Evolutionary conservation across 2,888 invertebrate genomes (phyloP), one percentile per base, ranked within the genome.

Genomic region (Tetragonula carbonaria): DNA sequence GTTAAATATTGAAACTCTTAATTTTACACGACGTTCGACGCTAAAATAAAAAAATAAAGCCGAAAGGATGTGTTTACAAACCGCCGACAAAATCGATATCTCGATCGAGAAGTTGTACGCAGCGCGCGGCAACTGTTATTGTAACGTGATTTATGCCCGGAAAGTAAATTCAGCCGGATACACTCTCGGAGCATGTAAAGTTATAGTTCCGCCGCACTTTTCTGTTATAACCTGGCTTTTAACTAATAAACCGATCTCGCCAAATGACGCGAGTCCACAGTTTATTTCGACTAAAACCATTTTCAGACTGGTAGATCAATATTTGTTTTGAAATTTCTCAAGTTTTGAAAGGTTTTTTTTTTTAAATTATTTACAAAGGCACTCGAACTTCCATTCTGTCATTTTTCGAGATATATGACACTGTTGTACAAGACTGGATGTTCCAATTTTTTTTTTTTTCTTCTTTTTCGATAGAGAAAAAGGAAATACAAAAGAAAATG

Each of bases 91-190:
- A 72, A 72, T 83, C 76, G 62, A 81, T 76, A 72, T 75, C 66
- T 67, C 62, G 53, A 81, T 83, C 72, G 66, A 28, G 67, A 55
- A 62, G 53, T 28, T 23, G 59, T 55, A 72, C 81, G n/a, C 75
- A 55, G 62, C 66, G 55, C 8, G 21, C 8, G n/a, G 51, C 23
- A 53, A 57, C 80, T 75, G 74, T 66, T 80, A 75, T 81, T 83
- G 65, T 57, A 65, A 63, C 67, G 66, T 84, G 82, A 84, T 82
- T 82, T 74, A 82, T 78, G 74, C 14, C 28, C 14, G 71, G 53
- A 33, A 78, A 74, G 78, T 70, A 71, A 78, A 74, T 82, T 59
- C 74, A 53, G 38, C 65, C 18, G 72, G 70, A 65, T 70, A 70
- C 70, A 33, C 70, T 72, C 6, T 70, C 21, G 23, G 3, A 28